Percentiles rank a stretch among this genome's conserved stretches.
Evolutionary conservation across 92 coral and sea anemone species (phyloP).

Genomic region (Phenganax marumi): DNA sequence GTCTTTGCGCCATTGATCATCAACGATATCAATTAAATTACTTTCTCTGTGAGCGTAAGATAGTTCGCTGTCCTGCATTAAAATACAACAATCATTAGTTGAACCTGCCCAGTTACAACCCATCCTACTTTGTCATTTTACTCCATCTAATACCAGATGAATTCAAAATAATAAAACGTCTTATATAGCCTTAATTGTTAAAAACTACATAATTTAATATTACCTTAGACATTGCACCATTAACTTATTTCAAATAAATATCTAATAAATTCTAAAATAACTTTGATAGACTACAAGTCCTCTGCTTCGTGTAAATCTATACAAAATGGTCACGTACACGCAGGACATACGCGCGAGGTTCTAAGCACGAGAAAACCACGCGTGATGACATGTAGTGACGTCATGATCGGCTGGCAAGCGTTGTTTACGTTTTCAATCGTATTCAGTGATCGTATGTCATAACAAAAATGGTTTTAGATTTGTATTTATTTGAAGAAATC

Average conservation of each 20-base stretch:
- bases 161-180: too few species aligned
- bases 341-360: neutral
- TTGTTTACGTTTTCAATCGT: neutral
- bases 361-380: neutral
- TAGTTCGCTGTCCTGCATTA: slow-evolving; percentile 78
- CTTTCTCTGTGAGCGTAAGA: slow-evolving; percentile 75
- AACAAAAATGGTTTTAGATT: slow-evolving; percentile 3
- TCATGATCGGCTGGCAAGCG: neutral
- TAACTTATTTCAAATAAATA: too few species aligned
- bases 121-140: too few species aligned
- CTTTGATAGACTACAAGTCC: too few species aligned
- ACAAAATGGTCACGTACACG: neutral
- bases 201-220: too few species aligned
- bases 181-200: too few species aligned
- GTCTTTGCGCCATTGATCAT: slow-evolving; percentile 82
- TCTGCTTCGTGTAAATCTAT: neutral
- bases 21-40: slow-evolving; percentile 70
- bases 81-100: neutral
- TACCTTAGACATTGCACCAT: too few species aligned
- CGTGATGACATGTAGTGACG: too few species aligned
- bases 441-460: neutral
- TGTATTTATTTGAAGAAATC: neutral
- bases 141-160: too few species aligned
- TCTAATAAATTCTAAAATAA: too few species aligned
- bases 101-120: too few species aligned